Evolutionary conservation across 2,797 vertebrate genomes (phyloP).

Genomic region (Onychomys leucogaster): DNA sequence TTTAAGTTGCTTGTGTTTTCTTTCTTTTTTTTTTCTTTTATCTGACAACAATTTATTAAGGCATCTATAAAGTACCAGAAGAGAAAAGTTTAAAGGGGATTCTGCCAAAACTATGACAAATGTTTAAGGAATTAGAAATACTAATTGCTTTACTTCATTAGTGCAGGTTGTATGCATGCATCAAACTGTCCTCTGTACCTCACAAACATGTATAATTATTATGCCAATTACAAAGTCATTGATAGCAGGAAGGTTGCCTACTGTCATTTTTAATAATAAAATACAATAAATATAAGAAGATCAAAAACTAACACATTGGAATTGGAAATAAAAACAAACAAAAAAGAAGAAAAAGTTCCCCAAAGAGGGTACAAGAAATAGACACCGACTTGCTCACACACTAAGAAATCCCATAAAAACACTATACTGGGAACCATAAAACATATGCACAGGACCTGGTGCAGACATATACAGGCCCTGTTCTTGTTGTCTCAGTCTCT

Average conservation of each 20-base stretch:
- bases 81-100: not conserved
- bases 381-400: not conserved
- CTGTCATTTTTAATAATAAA: not conserved
- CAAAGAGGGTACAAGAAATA: not conserved
- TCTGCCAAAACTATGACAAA: not conserved
- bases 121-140: not conserved
- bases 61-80: not conserved
- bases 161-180: not conserved
- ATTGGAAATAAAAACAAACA: not conserved
- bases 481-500: not conserved
- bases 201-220: not conserved
- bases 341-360: not conserved
- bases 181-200: not conserved
- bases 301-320: not conserved
- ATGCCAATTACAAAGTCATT: not conserved
- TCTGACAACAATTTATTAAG: not conserved
- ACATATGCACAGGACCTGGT: no score
- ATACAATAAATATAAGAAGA: not conserved
- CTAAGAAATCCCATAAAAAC: not conserved
- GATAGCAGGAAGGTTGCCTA: not conserved
- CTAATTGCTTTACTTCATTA: not conserved
- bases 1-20: not conserved
- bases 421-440: not conserved
- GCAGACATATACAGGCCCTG: not conserved
- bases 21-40: not conserved